Conservation (phyloP, 2,113 vertebrate species). For the Brachyhypopomus occidentalis region DNA sequence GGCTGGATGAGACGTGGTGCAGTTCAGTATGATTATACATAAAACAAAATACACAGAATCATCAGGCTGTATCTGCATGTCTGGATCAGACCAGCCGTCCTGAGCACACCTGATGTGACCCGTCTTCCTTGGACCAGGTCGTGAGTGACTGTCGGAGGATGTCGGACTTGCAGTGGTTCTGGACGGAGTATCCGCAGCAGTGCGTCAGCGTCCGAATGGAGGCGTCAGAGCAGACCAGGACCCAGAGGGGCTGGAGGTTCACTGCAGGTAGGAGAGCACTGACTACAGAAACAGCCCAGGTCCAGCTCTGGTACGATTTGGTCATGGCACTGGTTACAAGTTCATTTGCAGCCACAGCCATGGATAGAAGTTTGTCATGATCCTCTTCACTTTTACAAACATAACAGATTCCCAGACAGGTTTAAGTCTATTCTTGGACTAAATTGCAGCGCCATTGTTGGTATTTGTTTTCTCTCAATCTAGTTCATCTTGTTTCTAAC, state of each 20-base stretch:
- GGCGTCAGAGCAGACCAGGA: slow-evolving; percentile 74
- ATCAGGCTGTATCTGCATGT: no score
- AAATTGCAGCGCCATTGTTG: no score
- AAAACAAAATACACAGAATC: no score
- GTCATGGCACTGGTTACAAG: no score
- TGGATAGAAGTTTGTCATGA: no score
- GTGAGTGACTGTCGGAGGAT: slow-evolving; percentile 85
- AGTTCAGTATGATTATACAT: no score
- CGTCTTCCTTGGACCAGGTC: slow-evolving; percentile 69
- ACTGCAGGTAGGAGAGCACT: slow-evolving; percentile 66
- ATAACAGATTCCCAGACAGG: no score
- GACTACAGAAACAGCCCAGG: not conserved
- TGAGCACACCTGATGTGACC: not conserved
- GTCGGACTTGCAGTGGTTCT: slow-evolving; percentile 88
- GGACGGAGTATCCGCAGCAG: slow-evolving; percentile 63
- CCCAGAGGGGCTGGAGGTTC: slow-evolving; percentile 83
- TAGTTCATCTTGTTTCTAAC: not conserved
- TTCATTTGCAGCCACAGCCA: no score
- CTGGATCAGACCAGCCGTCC: not conserved
- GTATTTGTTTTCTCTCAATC: no score
- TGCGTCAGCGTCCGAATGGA: slow-evolving; percentile 77
- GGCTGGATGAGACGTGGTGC: no score
- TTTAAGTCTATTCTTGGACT: no score
- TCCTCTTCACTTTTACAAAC: no score
- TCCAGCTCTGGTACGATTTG: not conserved